A percentile compares a stretch with the other conserved stretches of the same genome.
These are phyloP conservation scores for Leptobrachium leishanense DNA, from an alignment of 2,113 vertebrate genomes.

Conservation along the genomic window DNA sequence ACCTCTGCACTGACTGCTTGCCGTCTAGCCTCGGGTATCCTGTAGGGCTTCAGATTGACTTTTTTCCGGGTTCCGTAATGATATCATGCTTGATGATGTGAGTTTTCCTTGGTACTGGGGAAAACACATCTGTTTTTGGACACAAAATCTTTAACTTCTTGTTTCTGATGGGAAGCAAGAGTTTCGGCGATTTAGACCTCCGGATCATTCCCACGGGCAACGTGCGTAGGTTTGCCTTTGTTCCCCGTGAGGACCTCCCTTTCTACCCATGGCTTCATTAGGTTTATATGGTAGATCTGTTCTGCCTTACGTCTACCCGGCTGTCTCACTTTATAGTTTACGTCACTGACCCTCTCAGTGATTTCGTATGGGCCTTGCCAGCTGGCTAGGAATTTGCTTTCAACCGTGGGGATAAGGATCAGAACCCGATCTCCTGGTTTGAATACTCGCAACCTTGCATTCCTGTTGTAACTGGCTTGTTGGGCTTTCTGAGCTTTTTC, in stretches of 20 bases:
- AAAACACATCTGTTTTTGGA: background rate
- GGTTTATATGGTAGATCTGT: background rate
- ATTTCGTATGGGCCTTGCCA: conserved; percentile 58
- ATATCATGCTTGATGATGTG: background rate
- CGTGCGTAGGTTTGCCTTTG: background rate
- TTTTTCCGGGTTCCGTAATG: background rate
- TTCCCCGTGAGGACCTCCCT: conserved; percentile 41
- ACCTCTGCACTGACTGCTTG: background rate
- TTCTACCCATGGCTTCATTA: conserved; percentile 22
- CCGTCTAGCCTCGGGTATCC: background rate
- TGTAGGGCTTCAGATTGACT: background rate
- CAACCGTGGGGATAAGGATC: conserved; percentile 56
- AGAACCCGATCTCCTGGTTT: conserved; percentile 48
- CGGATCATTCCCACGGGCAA: background rate
- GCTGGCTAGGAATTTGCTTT: conserved; percentile 60
- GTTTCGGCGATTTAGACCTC: background rate
- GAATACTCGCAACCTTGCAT: background rate
- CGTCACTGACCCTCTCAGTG: conserved; percentile 56
- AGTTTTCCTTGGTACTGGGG: background rate
- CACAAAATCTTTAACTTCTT: background rate
- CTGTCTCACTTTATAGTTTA: conserved; percentile 42
- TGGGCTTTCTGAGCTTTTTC: background rate
- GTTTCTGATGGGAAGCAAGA: background rate
- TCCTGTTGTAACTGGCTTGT: background rate
- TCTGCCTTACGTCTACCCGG: background rate